Base-by-base conservation (phyloP, 2,888 invertebrate genomes). In the Ommatoiulus sabulosus region DNA sequence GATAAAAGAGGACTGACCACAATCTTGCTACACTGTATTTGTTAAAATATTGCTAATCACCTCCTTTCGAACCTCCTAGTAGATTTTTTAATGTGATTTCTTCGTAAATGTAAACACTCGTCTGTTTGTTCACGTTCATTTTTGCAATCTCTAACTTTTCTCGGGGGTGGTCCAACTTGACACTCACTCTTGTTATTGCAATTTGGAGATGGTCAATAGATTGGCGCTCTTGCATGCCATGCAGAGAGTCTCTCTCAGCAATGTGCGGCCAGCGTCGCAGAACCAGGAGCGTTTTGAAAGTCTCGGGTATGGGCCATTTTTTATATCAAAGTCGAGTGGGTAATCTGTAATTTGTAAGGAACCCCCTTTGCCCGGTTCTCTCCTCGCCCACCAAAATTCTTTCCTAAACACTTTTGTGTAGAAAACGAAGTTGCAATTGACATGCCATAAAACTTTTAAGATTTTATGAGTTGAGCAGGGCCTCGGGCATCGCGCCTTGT, bases 401-500 rank as follows among this genome's bases (percentile, higher is more conserved):
- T 80, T 80, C 80, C 80, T 80, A 80, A 80, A 80, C 80, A 80
- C 80, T 80, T 80, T 80, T 80, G 80, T 80, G 80, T 80, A 35
- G 80, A 80, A 80, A 80, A 80, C 80, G 80, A 80, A 80, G 80
- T 80, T 80, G 80, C 80, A 80, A 80, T 80, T 80, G 80, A 80
- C 80, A 80, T 80, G 80, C 80, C 80, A 80, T 80, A 80, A 80
- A 80, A 80, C 80, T 80, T 80, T 72, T 72, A 35, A 43, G 80
- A 80, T 80, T 80, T 80, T 80, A 80, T 80, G 80, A 80, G 80
- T 80, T 43, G 80, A 80, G 80, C 80, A 35, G 12, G 52, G 80
- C 80, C 80, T 43, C 80, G 80, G 80, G 80, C 80, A 80, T 80
- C 80, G 80, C 35, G 15, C 80, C 80, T 80, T 80, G 35, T 35